Evolutionary conservation across 2,888 invertebrate genomes (phyloP).

Genomic region (Globia sparganii): DNA sequence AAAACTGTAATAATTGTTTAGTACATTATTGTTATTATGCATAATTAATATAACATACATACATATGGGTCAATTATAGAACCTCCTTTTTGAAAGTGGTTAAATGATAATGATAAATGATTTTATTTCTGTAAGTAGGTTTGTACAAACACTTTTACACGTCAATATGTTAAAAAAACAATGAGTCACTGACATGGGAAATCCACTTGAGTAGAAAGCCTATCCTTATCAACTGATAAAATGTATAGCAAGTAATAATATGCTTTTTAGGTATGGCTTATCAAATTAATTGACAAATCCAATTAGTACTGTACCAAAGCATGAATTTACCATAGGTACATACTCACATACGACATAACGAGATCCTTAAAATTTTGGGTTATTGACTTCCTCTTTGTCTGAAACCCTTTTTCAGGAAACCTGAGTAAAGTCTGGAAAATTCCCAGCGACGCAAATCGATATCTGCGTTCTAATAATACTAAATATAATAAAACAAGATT

Average conservation of each 20-base stretch:
- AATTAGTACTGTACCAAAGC: constrained; percentile 31
- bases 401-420: constrained; percentile 29
- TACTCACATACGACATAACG: not conserved
- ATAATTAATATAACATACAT: no score
- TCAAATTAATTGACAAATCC: constrained; percentile 22
- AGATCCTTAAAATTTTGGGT: not conserved
- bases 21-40: not conserved
- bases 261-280: no score
- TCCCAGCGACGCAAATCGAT: constrained; percentile 62
- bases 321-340: not conserved
- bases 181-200: not conserved
- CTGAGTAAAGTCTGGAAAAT: constrained; percentile 65
- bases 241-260: not conserved
- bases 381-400: constrained; percentile 42
- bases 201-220: not conserved
- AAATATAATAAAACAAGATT: constrained; percentile 10
- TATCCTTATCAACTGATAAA: constrained; percentile 26
- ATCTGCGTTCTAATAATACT: constrained; percentile 22
- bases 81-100: no score
- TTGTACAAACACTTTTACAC: no score
- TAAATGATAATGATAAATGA: no score
- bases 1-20: not conserved
- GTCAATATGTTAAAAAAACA: no score
- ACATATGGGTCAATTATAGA: no score
- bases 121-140: no score